A percentile compares a stretch with the other conserved stretches of the same genome.
These are phyloP conservation scores for Chaetogeoica ovagalla DNA, from an alignment of 2,888 invertebrate genomes.

Conservation along the genomic window DNA sequence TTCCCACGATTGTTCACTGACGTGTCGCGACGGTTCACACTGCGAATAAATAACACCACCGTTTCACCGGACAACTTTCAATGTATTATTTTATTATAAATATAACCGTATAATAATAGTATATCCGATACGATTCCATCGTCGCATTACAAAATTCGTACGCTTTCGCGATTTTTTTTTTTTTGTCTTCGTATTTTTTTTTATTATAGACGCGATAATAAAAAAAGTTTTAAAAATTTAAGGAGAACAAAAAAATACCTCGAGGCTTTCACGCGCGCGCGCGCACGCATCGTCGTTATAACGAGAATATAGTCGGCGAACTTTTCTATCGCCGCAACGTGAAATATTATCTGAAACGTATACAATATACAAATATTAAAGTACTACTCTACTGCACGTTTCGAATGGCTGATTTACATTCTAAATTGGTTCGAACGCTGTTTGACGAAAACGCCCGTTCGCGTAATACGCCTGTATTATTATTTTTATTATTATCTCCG, in stretches of 20 bases:
- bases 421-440: slow-evolving; percentile 34
- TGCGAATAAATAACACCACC: no score
- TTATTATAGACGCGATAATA: neutral
- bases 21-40: no score
- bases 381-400: slow-evolving; percentile 7
- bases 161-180: neutral
- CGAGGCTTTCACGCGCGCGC: neutral
- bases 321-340: slow-evolving; percentile 27
- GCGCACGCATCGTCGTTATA: neutral
- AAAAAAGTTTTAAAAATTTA: neutral
- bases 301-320: neutral
- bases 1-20: no score
- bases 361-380: no score
- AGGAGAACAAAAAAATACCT: neutral
- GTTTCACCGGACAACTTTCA: no score
- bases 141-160: neutral
- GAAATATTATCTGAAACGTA: slow-evolving; percentile 23
- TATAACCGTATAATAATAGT: no score
- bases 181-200: no score
- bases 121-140: no score
- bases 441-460: slow-evolving; percentile 34
- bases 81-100: no score
- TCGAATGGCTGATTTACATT: slow-evolving; percentile 45
- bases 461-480: no score
- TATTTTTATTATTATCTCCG: neutral